Evolutionary conservation across 2,888 invertebrate species (phyloP).

Genomic region (Drosophila anceps): DNA sequence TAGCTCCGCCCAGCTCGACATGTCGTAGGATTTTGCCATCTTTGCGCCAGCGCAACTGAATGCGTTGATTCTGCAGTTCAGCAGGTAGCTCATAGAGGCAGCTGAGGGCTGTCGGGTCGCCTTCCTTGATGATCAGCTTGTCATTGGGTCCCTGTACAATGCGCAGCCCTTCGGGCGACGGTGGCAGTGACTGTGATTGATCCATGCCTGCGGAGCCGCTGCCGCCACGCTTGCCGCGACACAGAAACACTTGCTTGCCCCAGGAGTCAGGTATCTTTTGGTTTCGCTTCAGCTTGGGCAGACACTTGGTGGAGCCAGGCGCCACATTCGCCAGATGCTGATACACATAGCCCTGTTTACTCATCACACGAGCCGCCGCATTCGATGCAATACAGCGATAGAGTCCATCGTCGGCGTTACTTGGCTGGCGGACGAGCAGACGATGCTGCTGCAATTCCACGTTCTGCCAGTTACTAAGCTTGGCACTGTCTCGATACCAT

Average conservation of each 20-base stretch:
- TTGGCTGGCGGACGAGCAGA: constrained; percentile 82
- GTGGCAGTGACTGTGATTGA: constrained; percentile 45
- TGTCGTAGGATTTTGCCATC: constrained; percentile 87
- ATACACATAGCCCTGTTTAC: constrained; percentile 81
- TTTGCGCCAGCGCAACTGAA: constrained; percentile 88
- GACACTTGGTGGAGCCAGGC: constrained; percentile 64
- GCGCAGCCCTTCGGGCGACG: constrained; percentile 54
- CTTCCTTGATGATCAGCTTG: constrained; percentile 88
- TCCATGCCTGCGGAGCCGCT: constrained; percentile 67
- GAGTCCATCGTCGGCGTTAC: constrained; percentile 88
- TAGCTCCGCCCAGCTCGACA: constrained; percentile 72
- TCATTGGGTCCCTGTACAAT: constrained; percentile 81
- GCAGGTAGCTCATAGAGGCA: constrained; percentile 87
- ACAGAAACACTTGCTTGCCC: constrained; percentile 80
- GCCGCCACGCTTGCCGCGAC: constrained; percentile 83
- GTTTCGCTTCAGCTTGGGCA: constrained; percentile 80
- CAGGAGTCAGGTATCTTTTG: constrained; percentile 74
- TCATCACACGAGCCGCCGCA: constrained; percentile 87
- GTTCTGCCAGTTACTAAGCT: constrained; percentile 87
- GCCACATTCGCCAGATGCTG: constrained; percentile 39
- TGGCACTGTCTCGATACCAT: constrained; percentile 87
- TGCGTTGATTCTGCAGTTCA: constrained; percentile 71
- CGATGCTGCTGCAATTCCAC: constrained; percentile 86
- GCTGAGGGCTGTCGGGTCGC: constrained; percentile 87
- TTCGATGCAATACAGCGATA: constrained; percentile 91